Evolutionary conservation across 2,797 vertebrate genomes (phyloP).

Genomic region (Hemibagrus guttatus): DNA sequence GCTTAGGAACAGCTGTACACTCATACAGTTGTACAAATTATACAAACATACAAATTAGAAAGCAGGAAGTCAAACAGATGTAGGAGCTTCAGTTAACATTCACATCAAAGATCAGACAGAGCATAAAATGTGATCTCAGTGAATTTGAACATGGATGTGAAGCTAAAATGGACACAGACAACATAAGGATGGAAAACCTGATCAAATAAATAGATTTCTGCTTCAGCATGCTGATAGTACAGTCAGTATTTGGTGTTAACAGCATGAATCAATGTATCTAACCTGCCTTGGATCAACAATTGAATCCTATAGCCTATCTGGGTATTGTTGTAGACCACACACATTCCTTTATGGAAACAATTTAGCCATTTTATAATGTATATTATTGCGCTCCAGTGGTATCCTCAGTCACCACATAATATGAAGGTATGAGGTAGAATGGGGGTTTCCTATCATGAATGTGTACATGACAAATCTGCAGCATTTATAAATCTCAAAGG

Average conservation of each 20-base stretch:
- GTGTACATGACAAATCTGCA: neutral
- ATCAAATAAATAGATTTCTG: neutral
- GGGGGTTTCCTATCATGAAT: neutral
- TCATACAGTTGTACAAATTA: neutral
- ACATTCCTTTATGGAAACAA: neutral
- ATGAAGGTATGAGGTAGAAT: neutral
- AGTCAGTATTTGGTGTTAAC: neutral
- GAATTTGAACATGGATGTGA: neutral
- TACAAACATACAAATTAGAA: no score
- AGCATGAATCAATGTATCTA: neutral
- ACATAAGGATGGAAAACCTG: neutral
- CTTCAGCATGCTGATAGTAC: neutral
- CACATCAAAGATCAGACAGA: neutral
- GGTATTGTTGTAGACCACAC: neutral
- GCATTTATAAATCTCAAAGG: neutral
- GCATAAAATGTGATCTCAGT: neutral
- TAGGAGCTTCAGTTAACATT: neutral
- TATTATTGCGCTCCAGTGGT: neutral
- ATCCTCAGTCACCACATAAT: neutral
- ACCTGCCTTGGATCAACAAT: neutral
- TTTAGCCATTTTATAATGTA: neutral
- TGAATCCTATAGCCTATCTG: neutral
- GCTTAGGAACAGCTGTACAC: no score
- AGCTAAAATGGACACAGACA: neutral
- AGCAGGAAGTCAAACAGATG: neutral